phyloP scores from a whole-genome alignment of 2,888 invertebrate genomes.

The Oligia latruncula region DNA sequence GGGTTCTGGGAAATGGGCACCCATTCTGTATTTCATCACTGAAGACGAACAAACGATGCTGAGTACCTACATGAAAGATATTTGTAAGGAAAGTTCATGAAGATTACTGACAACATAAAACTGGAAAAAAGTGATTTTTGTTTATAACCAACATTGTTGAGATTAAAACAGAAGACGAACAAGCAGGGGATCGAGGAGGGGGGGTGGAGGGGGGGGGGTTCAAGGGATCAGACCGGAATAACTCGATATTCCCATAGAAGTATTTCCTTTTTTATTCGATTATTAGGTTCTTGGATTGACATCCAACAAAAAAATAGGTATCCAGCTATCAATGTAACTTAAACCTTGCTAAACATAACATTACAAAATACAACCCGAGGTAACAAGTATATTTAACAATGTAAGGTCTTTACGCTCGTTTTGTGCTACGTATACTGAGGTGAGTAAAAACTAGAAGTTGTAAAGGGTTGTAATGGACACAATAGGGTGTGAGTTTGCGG shows the following conservation, averaged over 20 bases:
- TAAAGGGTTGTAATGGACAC: conserved; percentile 81
- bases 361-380: conserved; percentile 31
- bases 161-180: too few relatives aligned
- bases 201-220: too few relatives aligned
- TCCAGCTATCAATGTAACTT: background rate
- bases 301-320: conserved; percentile 2
- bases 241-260: background rate
- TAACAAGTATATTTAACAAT: conserved; percentile 54
- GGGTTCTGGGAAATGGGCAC: conserved; percentile 81
- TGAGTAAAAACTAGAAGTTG: conserved; percentile 78
- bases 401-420: conserved; percentile 54
- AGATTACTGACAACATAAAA: background rate
- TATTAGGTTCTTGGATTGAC: background rate
- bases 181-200: too few relatives aligned
- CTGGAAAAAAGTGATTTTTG: background rate
- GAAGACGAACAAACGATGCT: conserved; percentile 76
- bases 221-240: too few relatives aligned
- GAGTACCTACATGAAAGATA: conserved; percentile 54
- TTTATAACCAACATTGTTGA: background rate
- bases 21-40: conserved; percentile 82
- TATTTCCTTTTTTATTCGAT: background rate
- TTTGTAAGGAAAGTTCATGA: conserved; percentile 12
- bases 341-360: conserved; percentile 35
- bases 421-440: conserved; percentile 66
- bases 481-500: conserved; percentile 81